Base-by-base conservation (phyloP, 2,888 invertebrate species). In the Coleophora deauratella region DNA sequence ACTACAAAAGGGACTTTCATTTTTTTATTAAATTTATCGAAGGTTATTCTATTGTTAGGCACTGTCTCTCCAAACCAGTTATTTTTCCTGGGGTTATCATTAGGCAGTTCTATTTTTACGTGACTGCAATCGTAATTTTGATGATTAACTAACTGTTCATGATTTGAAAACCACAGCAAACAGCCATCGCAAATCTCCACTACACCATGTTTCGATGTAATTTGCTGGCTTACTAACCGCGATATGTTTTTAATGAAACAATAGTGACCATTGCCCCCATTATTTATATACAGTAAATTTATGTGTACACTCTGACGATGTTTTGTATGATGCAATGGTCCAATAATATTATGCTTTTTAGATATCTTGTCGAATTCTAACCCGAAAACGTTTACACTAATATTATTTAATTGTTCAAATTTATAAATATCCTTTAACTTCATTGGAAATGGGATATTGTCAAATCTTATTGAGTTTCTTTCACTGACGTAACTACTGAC, bases 371-470 rank as follows among this genome's bases (percentile, higher is more conserved):
- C 46, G 46, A 31, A 57, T 40, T 56, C 51, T 46, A 62, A 44
- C 11, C 53, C 52, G 42, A 52, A 59, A 33, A 59, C 54, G 40
- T 57, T 57, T 10, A 55, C 49, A 42, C 57, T 57, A 3, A 59
- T 44, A 39, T 55, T 37, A 41, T 58, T 59, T 40, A 47, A 37
- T 35, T 41, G 43, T 41, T 58, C 56, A 27, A 56, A 38, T 51
- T 54, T 55, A 31, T 34, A 6, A 35, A 62, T 52, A 39, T 55
- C 57, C 21, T 31, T 39, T 31, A 53, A 37, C 41, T 54, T 50
- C 8, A 59, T 42, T 1, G 59, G 58, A 31, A 56, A 55, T n/a
- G 39, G 33, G 33, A 63, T 43, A 15, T 45, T 45, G 13, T 44
- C 33, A 42, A 55, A 55, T 56, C 53, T 0, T 55, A 33, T n/a